Evolutionary conservation across 2,797 vertebrate genomes (phyloP), one percentile per base, ranked within the genome.

Genomic region (Onychomys arenicola): DNA sequence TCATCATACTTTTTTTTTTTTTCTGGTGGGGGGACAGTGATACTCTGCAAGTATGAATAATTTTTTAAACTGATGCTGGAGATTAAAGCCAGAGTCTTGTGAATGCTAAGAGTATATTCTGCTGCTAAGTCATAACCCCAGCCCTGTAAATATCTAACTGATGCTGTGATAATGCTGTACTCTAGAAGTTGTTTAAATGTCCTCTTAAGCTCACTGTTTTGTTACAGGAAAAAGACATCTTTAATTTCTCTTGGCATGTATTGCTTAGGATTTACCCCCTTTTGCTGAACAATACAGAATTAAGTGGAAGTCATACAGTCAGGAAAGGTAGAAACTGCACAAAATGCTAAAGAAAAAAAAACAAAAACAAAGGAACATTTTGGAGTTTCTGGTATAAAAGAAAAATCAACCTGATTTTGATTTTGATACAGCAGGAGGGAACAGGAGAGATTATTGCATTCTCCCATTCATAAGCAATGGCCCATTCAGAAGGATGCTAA

Each of bases 381-480:
- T 90, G 43, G 67, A 61, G 13, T 59, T 80, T 81, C 90, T 14
- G 23, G 55, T 43, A 17, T 27, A 75, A 78, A n/a, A 76, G 27
- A 82, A 94, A 86, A 57, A 89, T 69, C 69, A 63, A 55, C 16
- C 65, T 63, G 40, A 95, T 87, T 95, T 92, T 83, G 16, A 81
- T 82, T 85, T 86, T n/a, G 1, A 76, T 83, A 21, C 89, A 89
- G 23, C 12, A 67, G 89, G 11, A 40, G 27, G 16, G 46, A n/a
- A 40, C 1, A 83, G 34, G 91, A 96, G 32, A 12, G 55, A 92
- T 67, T 77, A n/a, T 82, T 93, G 91, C 8, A 59, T 75, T 95
- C 32, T 75, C 9, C 7, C 34, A 55, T 94, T 91, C 19, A 63
- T 55, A 55, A 55, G 52, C 52, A 55, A 55, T 55, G 52, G 52